phyloP scores from a whole-genome alignment of 2,113 vertebrate species.

The Crotalus tigris region DNA sequence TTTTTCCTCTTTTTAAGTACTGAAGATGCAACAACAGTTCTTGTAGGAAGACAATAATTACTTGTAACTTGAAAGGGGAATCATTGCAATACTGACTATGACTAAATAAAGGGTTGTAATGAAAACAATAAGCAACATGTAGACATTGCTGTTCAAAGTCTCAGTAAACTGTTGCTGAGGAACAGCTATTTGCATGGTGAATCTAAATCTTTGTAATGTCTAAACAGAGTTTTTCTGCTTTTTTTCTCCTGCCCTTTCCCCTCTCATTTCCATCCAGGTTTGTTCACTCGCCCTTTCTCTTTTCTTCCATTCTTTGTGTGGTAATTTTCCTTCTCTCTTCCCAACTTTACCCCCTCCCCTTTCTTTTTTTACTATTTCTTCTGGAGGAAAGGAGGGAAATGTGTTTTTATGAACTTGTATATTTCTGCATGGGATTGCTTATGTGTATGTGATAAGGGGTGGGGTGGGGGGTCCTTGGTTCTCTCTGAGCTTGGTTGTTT shows the following conservation, averaged over 20 bases:
- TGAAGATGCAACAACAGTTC: neutral
- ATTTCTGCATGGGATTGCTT: neutral
- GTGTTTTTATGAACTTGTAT: neutral
- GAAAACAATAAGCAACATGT: neutral
- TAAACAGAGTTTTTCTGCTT: neutral
- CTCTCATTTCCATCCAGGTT: neutral
- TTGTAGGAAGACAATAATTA: neutral
- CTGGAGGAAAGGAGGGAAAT: neutral
- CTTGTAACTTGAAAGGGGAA: neutral
- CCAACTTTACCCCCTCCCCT: neutral
- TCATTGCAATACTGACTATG: neutral
- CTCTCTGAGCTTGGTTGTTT: neutral
- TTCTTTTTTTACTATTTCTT: neutral
- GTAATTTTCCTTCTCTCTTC: neutral
- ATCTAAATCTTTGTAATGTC: neutral
- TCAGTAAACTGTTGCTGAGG: neutral
- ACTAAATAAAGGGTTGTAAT: neutral
- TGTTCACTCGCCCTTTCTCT: neutral
- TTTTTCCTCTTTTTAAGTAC: neutral
- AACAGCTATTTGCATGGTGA: neutral
- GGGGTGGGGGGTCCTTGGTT: neutral
- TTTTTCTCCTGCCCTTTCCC: too few relatives aligned
- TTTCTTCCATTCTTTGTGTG: neutral
- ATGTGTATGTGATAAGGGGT: neutral
- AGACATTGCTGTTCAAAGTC: neutral